phyloP scores from a whole-genome alignment of 2,113 vertebrate species.

The Lonchura striata region DNA sequence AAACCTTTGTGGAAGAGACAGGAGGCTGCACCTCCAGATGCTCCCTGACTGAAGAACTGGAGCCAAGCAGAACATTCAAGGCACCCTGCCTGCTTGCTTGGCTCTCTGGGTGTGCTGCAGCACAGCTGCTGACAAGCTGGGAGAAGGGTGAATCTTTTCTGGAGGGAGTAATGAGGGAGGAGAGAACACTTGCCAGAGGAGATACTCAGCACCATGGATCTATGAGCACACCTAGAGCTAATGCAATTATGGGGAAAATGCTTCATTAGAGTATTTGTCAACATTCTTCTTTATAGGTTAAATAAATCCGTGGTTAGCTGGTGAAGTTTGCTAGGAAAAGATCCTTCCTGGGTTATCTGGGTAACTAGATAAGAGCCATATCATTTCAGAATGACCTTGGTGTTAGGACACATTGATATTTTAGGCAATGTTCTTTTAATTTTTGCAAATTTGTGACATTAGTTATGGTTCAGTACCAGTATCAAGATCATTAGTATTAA shows the following conservation, averaged over 20 bases:
- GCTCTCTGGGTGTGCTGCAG: neutral
- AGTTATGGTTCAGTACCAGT: conserved; percentile 83
- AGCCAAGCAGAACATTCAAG: neutral
- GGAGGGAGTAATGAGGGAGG: neutral
- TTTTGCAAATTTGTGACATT: conserved; percentile 85
- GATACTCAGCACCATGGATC: neutral
- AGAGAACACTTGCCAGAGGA: neutral
- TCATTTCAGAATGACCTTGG: conserved; percentile 78
- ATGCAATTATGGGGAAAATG: neutral
- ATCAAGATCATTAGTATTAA: conserved; percentile 80
- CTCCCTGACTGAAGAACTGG: neutral
- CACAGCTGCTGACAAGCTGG: neutral
- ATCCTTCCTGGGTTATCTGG: conserved; percentile 67
- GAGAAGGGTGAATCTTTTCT: neutral
- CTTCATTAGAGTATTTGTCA: neutral
- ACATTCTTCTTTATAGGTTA: neutral
- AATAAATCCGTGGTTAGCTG: conserved; percentile 7
- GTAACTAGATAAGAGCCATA: conserved; percentile 63
- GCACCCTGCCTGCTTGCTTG: neutral
- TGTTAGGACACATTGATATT: conserved; percentile 78
- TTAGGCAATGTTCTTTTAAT: conserved; percentile 79
- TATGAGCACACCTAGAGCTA: neutral
- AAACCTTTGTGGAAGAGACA: neutral
- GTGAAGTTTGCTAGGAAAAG: conserved; percentile 14
- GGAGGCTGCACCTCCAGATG: neutral